Conservation (phyloP, 2,888 invertebrate species). For the Micoletzkya japonica region DNA sequence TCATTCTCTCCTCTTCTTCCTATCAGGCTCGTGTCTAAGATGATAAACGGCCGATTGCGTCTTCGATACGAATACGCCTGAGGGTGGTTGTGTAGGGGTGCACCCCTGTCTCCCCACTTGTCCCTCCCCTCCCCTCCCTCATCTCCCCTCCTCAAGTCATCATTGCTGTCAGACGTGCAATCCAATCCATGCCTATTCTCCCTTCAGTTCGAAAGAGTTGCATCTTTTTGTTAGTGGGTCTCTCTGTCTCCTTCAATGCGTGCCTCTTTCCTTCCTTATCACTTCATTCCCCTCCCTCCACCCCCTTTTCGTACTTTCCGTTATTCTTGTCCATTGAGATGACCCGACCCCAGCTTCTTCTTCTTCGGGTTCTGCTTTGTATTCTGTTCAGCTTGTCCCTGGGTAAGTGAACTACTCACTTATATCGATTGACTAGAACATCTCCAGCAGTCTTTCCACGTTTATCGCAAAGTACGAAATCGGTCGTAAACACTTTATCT, state of each 20-base stretch:
- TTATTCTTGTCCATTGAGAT: background rate
- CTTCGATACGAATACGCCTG: no score
- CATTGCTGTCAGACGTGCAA: slow-evolving; percentile 20
- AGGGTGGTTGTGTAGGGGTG: no score
- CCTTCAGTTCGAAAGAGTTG: background rate
- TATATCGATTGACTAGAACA: background rate
- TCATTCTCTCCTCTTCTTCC: no score
- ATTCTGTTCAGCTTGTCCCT: background rate
- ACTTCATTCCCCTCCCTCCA: slow-evolving; percentile 1
- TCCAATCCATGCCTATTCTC: slow-evolving; percentile 18
- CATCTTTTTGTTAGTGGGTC: background rate
- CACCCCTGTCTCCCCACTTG: background rate
- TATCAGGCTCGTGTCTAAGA: no score
- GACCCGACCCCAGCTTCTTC: background rate
- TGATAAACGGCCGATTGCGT: no score
- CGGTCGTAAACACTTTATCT: no score
- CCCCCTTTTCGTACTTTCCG: background rate
- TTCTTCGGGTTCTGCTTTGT: background rate
- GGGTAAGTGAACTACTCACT: background rate
- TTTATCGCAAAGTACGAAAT: background rate
- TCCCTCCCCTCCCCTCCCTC: background rate
- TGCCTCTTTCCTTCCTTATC: slow-evolving; percentile 14
- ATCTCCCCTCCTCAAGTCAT: background rate
- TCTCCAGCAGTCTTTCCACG: background rate
- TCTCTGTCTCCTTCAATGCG: background rate